Conservation (phyloP, 2,888 invertebrate genomes). For the Agrochola macilenta region DNA sequence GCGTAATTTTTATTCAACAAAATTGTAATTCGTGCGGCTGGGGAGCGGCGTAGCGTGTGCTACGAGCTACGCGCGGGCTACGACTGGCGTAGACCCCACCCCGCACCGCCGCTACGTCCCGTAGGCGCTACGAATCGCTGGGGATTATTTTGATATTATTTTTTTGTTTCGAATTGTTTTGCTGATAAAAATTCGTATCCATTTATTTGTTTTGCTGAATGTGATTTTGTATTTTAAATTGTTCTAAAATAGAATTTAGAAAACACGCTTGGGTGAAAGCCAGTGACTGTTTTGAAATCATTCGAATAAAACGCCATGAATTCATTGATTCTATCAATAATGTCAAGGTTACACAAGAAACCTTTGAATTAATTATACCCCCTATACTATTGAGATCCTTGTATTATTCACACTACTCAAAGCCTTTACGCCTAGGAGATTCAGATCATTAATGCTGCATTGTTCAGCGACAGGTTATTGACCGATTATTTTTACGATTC, state of each 20-base stretch:
- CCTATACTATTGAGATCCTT: not conserved
- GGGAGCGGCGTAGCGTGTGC: conserved; percentile 81
- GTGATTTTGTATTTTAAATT: conserved; percentile 38
- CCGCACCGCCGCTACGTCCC: conserved; percentile 76
- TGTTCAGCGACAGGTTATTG: conserved; percentile 15
- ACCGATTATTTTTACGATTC: conserved; percentile 9
- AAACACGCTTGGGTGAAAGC: conserved; percentile 1
- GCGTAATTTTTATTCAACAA: conserved; percentile 64
- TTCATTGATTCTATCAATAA: conserved; percentile 8
- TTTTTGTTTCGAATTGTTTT: conserved; percentile 69
- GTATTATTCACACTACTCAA: not conserved
- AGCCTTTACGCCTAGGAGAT: not conserved
- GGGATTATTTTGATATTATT: conserved; percentile 67
- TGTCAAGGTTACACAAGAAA: conserved; percentile 10
- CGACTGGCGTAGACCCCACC: conserved; percentile 87
- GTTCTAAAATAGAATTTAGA: conserved; percentile 26
- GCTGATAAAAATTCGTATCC: conserved; percentile 50
- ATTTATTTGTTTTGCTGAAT: conserved; percentile 49
- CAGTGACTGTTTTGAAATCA: conserved; percentile 4
- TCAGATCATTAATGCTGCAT: conserved; percentile 13
- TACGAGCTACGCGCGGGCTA: conserved; percentile 84
- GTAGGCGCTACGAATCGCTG: conserved; percentile 72
- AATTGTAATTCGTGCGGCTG: conserved; percentile 54
- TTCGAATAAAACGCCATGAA: not conserved
- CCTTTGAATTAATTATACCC: conserved; percentile 12